Conservation (phyloP, 2,888 invertebrate species). For the Rhimphoctona megacephalus region DNA sequence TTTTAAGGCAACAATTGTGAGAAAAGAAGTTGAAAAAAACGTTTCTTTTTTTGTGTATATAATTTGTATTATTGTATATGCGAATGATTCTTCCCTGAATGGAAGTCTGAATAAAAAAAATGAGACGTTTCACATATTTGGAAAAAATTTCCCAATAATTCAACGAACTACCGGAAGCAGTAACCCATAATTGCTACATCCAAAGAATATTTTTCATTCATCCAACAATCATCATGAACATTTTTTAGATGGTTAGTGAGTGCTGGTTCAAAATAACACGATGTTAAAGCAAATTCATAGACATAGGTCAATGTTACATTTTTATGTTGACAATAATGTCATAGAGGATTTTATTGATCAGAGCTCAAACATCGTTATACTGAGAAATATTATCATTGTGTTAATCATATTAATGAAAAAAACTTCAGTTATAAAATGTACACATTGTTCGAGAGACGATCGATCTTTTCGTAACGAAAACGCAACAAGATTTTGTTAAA, state of each 20-base stretch:
- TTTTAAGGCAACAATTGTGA: neutral
- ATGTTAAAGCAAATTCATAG: neutral
- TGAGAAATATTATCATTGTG: constrained; percentile 12
- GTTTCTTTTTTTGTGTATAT: neutral
- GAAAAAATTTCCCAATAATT: neutral
- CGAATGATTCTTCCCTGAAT: neutral
- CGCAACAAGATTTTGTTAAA: neutral
- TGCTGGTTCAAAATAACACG: neutral
- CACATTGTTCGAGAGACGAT: neutral
- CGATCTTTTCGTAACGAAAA: neutral
- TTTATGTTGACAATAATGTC: constrained; percentile 14
- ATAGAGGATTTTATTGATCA: neutral
- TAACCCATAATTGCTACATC: neutral
- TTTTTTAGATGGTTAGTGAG: neutral
- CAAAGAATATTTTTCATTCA: neutral
- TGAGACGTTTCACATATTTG: neutral
- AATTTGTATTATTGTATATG: constrained; percentile 15
- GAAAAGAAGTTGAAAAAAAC: neutral
- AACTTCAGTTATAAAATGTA: neutral
- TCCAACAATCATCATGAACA: no score
- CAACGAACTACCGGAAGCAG: neutral
- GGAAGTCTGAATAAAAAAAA: no score
- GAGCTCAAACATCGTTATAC: constrained; percentile 11
- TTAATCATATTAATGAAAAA: neutral
- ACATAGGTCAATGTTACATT: neutral